Base-by-base conservation (phyloP, 1,140 invertebrate species). In the Periplaneta americana region DNA sequence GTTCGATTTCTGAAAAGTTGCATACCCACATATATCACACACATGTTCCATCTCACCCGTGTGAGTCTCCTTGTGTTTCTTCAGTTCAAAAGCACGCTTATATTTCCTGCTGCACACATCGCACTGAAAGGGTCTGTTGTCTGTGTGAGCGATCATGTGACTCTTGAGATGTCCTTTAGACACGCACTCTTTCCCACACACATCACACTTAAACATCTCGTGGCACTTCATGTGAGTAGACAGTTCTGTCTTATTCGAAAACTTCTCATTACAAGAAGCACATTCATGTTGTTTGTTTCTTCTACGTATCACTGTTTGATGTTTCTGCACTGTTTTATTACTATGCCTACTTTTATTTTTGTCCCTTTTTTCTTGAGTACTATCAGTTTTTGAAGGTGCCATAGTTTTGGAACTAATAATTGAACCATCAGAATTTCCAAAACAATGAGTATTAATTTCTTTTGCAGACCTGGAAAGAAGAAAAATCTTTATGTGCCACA, bases 21-120 rank as follows among this genome's bases (percentile, higher is more conserved):
- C 48, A 75, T 81, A 36, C 10, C 74, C 80, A 81, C 80, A 81
- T 31, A 81, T 31, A 35, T 74, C 48, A 81, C 80, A 81, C 34
- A 75, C 35, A 75, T 36, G n/a, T 75, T 35, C 39, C 80, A n/a
- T 75, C 31, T 35, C 28, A 0, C 18, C 35, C 18, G 74, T 34
- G 22, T 81, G 34, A 18, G 33, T 34, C 33, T 81, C 74, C 31
- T 33, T 76, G 80, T 81, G 80, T 18, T 36, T 48, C 34, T 48
- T 48, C 15, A 80, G 31, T 33, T 80, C 79, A 74, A 80, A 80
- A n/a, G 36, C 48, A n/a, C 93, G 87, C 31, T 93, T 87, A 88
- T 94, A 95, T 1, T 89, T 89, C 83, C 94, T 94, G 8, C 89
- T 87, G 84, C 94, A 95, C 75, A 91, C 88, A n/a, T 92, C 90